A percentile compares a stretch with the other conserved stretches of the same genome.
Evolutionary conservation across 2,888 invertebrate genomes (phyloP).

Genomic region (Bombylius major): DNA sequence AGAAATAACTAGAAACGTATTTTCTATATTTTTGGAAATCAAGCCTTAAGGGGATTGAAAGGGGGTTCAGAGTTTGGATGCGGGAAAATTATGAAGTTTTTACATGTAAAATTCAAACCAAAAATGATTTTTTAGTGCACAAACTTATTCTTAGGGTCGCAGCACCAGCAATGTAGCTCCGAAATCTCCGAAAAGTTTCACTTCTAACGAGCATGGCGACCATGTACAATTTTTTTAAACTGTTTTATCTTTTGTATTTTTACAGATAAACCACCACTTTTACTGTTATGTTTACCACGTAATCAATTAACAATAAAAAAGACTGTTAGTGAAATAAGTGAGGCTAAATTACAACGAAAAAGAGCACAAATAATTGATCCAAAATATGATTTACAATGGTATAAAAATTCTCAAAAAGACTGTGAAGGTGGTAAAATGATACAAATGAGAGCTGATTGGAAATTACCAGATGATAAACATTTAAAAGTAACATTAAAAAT

Average conservation of each 20-base stretch:
- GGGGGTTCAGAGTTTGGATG: too few species aligned
- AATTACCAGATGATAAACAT: slow-evolving; percentile 60
- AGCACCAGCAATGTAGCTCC: too few species aligned
- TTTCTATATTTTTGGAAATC: too few species aligned
- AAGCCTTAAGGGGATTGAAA: too few species aligned
- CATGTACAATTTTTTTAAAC: neutral
- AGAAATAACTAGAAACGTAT: too few species aligned
- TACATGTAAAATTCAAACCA: too few species aligned
- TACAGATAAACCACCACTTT: slow-evolving; percentile 27
- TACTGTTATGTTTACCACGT: slow-evolving; percentile 33
- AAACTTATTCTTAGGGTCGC: too few species aligned
- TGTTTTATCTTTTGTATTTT: neutral
- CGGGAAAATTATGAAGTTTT: too few species aligned
- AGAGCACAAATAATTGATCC: slow-evolving; percentile 33
- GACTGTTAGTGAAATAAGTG: slow-evolving; percentile 31
- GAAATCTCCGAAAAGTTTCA: neutral
- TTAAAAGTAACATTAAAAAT: slow-evolving; percentile 69
- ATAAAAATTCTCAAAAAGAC: slow-evolving; percentile 43
- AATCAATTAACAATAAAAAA: slow-evolving; percentile 31
- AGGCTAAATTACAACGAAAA: slow-evolving; percentile 28
- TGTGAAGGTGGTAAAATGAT: slow-evolving; percentile 51
- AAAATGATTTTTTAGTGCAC: too few species aligned
- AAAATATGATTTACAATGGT: slow-evolving; percentile 31
- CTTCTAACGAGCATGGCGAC: too few species aligned
- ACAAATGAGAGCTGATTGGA: slow-evolving; percentile 66